Conservation (phyloP, 2,113 vertebrate genomes). For the Apistogramma diplotaenia region DNA sequence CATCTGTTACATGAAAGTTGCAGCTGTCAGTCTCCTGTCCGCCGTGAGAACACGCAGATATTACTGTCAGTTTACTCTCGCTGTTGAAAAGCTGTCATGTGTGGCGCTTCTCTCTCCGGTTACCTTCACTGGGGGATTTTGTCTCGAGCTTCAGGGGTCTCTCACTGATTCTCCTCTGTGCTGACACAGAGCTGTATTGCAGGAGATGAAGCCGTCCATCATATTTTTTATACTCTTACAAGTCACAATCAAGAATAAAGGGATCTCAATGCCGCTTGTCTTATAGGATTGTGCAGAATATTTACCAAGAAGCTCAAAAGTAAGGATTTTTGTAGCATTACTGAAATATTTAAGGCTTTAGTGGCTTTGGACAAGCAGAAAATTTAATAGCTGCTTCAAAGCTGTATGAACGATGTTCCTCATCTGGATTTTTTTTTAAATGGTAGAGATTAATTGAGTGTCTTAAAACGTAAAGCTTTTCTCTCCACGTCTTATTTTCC, state of each 20-base stretch:
- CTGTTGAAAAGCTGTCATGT: constrained; percentile 33
- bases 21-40: constrained; percentile 24
- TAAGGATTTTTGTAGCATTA: background rate
- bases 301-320: background rate
- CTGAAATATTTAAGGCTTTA: background rate
- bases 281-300: background rate
- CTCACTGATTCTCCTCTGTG: background rate
- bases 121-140: constrained; percentile 21
- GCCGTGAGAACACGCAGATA: constrained; percentile 3
- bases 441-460: background rate
- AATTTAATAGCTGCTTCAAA: background rate
- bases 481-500: constrained; percentile 1
- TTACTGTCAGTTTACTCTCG: constrained; percentile 29
- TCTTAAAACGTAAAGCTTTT: background rate
- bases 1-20: constrained; percentile 21
- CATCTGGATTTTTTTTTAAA: background rate
- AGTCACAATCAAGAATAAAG: background rate
- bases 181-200: background rate
- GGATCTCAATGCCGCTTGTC: background rate
- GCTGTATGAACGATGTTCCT: background rate
- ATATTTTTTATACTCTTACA: background rate
- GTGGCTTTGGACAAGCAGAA: background rate
- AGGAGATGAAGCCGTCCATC: constrained; percentile 18
- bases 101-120: background rate
- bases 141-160: constrained; percentile 4